Conservation (phyloP, 2,888 invertebrate genomes). For the Gortyna flavago region DNA sequence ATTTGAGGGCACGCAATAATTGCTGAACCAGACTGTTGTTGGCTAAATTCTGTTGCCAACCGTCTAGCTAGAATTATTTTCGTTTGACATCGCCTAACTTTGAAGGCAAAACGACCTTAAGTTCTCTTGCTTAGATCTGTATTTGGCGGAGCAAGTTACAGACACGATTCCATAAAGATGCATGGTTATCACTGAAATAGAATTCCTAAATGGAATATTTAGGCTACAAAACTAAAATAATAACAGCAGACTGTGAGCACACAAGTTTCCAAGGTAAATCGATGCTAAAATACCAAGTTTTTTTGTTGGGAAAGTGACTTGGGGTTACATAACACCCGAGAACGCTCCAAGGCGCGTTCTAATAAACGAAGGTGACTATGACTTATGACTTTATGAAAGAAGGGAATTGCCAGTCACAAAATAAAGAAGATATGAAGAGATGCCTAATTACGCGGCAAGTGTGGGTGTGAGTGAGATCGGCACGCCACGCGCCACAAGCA, state of each 20-base stretch:
- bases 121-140: conserved; percentile 17
- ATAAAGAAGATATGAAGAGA: conserved; percentile 58
- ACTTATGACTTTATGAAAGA: conserved; percentile 35
- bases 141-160: conserved; percentile 27
- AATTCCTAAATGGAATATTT: conserved; percentile 53
- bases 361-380: conserved; percentile 58
- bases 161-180: conserved; percentile 49
- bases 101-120: conserved; percentile 38
- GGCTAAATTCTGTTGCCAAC: conserved; percentile 66
- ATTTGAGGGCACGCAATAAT: conserved; percentile 84
- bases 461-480: conserved; percentile 59
- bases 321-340: conserved; percentile 47
- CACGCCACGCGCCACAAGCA: conserved; percentile 63
- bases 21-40: conserved; percentile 74
- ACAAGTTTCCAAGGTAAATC: conserved; percentile 59
- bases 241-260: conserved; percentile 36
- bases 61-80: conserved; percentile 66
- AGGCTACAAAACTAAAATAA: conserved; percentile 52
- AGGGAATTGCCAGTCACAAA: conserved; percentile 51
- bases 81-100: conserved; percentile 50
- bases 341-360: conserved; percentile 40
- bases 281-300: conserved; percentile 57
- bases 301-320: conserved; percentile 47
- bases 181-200: conserved; percentile 35
- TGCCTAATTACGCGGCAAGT: conserved; percentile 66